phyloP scores from a whole-genome alignment of 2,888 invertebrate species.

The Trimorus sp. region DNA sequence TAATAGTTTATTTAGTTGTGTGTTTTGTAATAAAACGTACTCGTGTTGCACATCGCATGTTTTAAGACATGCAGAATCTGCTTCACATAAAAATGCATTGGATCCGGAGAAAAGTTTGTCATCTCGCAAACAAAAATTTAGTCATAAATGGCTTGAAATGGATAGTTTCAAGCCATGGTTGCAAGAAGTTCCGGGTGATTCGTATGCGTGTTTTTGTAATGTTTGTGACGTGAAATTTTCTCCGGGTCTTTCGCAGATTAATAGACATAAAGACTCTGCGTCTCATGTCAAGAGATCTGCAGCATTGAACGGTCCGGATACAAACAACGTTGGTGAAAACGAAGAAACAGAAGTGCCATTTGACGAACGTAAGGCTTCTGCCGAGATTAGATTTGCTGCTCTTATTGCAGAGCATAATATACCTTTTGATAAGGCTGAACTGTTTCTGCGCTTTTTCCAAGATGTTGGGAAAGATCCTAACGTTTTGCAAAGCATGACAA shows the following conservation, averaged over 20 bases:
- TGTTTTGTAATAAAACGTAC: slow-evolving; percentile 3
- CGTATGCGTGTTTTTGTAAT: slow-evolving; percentile 3
- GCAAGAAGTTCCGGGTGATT: not conserved
- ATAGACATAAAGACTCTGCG: not conserved
- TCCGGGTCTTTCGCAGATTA: slow-evolving; percentile 3
- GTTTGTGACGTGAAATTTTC: slow-evolving; percentile 1
- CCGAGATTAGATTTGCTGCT: slow-evolving; percentile 17
- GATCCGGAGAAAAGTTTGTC: not conserved
- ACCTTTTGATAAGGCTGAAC: not conserved
- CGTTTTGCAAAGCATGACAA: not conserved
- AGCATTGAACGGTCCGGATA: not conserved
- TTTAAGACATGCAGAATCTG: not conserved
- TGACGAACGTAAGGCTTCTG: not conserved
- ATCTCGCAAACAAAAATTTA: not conserved
- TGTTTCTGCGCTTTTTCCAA: not conserved
- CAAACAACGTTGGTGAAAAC: not conserved
- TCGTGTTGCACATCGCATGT: slow-evolving; percentile 24
- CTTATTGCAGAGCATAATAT: not conserved
- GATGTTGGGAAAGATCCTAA: not conserved
- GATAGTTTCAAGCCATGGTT: slow-evolving; percentile 13
- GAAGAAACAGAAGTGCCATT: not conserved
- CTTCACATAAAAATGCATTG: not conserved
- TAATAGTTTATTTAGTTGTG: not conserved
- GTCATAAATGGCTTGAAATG: slow-evolving; percentile 9
- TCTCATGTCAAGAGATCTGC: not conserved